Conservation (phyloP, 1,140 invertebrate genomes). For the Thaumetopoea pityocampa region DNA sequence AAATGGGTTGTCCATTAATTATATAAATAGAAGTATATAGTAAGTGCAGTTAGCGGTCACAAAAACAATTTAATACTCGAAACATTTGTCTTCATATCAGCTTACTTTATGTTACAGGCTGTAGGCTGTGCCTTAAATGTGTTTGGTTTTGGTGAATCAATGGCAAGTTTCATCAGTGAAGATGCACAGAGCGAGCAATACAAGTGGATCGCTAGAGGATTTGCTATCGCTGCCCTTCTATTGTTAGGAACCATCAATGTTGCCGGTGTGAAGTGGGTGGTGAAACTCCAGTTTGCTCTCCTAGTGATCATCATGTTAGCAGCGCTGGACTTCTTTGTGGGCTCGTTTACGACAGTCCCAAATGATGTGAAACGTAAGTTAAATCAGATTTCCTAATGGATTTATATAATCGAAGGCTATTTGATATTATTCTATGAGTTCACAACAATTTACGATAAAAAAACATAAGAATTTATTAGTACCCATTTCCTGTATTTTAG, state of each 20-base stretch:
- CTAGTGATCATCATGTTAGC: constrained; percentile 89
- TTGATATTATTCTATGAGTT: no score
- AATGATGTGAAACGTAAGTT: constrained; percentile 9
- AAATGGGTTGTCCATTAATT: no score
- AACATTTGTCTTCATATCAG: no score
- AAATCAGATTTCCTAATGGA: no score
- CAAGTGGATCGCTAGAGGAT: constrained; percentile 86
- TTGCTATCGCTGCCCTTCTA: constrained; percentile 88
- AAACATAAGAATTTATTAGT: no score
- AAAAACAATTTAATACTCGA: no score
- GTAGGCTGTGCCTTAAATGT: constrained; percentile 97
- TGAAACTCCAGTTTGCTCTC: constrained; percentile 92
- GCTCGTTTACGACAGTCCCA: constrained; percentile 85
- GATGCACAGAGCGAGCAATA: constrained; percentile 37
- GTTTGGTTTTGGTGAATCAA: constrained; percentile 96
- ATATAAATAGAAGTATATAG: no score
- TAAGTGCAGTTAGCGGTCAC: no score
- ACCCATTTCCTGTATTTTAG: no score
- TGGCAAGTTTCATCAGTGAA: constrained; percentile 85
- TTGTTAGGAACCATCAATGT: constrained; percentile 91
- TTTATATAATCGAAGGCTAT: no score
- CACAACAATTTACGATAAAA: no score
- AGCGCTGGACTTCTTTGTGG: constrained; percentile 92
- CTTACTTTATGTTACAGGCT: constrained; percentile 79
- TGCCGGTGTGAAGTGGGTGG: constrained; percentile 95